Conservation (phyloP, 2,113 vertebrate genomes). For the Phaethon lepturus region DNA sequence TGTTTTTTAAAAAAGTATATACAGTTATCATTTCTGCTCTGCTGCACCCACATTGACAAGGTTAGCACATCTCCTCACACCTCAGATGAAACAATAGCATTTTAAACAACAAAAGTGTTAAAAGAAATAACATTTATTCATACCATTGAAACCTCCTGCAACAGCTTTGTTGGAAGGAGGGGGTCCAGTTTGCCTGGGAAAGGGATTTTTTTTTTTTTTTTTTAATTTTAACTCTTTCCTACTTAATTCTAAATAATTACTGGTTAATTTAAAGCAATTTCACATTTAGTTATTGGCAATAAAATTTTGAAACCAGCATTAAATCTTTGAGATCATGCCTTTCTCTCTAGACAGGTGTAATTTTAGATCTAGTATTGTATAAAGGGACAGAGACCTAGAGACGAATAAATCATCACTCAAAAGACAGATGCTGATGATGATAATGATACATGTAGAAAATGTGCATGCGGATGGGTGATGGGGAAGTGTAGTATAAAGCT, state of each 20-base stretch:
- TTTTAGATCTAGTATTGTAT: neutral
- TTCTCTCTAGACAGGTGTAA: neutral
- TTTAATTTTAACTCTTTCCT: conserved; percentile 18
- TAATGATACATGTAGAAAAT: neutral
- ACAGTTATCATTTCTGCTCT: conserved; percentile 81
- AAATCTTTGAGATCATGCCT: neutral
- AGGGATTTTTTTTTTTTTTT: neutral
- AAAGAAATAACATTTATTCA: conserved; percentile 73
- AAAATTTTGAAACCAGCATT: neutral
- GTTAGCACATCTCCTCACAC: conserved; percentile 75
- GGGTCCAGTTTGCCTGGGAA: neutral
- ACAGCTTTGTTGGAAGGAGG: conserved; percentile 35
- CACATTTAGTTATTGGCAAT: neutral
- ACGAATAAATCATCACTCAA: conserved; percentile 9
- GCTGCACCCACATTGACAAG: conserved; percentile 75
- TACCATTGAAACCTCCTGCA: conserved; percentile 49
- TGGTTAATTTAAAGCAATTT: neutral
- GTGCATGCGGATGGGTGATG: neutral
- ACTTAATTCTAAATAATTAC: conserved; percentile 34
- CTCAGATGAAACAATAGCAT: conserved; percentile 77
- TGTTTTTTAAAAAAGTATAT: conserved; percentile 62
- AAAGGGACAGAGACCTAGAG: conserved; percentile 13
- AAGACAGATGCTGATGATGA: conserved; percentile 34
- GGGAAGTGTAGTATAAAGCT: neutral
- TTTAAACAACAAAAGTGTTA: conserved; percentile 73